Evolutionary conservation across 1,140 invertebrate genomes (phyloP), one percentile per base, ranked within the genome.

Genomic region (Zaprionus camerounensis): DNA sequence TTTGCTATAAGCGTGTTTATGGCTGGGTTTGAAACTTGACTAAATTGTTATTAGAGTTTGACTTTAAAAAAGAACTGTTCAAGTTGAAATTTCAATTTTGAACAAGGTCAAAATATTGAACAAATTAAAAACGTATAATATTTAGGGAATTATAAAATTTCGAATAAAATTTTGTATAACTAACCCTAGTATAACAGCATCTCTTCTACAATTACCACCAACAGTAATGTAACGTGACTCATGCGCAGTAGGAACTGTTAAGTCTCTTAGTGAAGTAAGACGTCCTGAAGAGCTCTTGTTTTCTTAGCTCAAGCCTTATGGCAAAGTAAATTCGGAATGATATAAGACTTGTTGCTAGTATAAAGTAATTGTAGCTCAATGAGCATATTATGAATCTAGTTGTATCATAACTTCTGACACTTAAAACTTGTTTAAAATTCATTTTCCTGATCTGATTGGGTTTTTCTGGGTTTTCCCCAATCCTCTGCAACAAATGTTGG

Each of bases 271-370:
- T 15, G 12, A 4, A 38, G 1, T 31, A 11, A 4, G 6, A 49
- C 12, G 28, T 49, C 49, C 11, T 11, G 15, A 24, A 24, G 20
- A 3, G n/a, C 41, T 17, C 5, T 17, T 56, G 7, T 56, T 38
- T 38, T 36, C n/a, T 58, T 9, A 1, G 1, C 6, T 6, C 24
- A 31, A 56, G 26, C 24, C 17, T 34, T 51, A 9, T 57, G 38
- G 15, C 24, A 55, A 11, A 5, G 7, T 38, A 11, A 22, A 31
- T 67, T 67, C 65, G 65, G 55, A 67, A 24, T 58, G 24, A 13
- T 67, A 57, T 49, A 12, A 58, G 38, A 67, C 65, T 67, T 67
- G 55, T 67, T 67, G 65, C 55, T 67, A 56, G 38, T 63, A 3
- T 12, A 7, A n/a, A 46, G 5, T 5, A 7, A 17, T n/a, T 46